Evolutionary conservation across 2,113 vertebrate genomes (phyloP), one percentile per base, ranked within the genome.

Genomic region (Triplophysa tibetana): DNA sequence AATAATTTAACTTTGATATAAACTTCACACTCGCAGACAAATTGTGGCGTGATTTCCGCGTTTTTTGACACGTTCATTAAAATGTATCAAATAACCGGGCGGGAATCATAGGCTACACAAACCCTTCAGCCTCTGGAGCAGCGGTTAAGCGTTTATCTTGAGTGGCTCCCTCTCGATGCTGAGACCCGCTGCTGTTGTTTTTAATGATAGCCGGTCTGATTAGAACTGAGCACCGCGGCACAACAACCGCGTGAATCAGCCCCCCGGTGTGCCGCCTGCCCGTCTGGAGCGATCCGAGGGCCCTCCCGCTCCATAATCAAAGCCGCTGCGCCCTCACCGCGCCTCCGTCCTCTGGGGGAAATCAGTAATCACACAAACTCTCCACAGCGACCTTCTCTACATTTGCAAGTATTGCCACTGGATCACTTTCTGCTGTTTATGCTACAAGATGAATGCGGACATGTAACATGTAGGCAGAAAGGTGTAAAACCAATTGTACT

Each of bases 191-290:
- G 21, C 41, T 70, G 75, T 64, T 78, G 24, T 70, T 70, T 78
- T 78, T 83, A 82, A 82, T 81, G 84, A 86, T 83, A 81, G 82
- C 77, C 69, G 75, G 56, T 85, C 81, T 91, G 89, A 91, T 92
- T 91, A 86, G 85, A 83, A 85, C 19, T 58, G 80, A 75, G 74
- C 65, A 68, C 63, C 75, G 80, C 6, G 78, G 68, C 85, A 87
- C 82, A 83, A 83, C 89, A 88, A 82, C 83, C 81, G 82, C 83
- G 56, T 86, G 87, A 92, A 93, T 93, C 91, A 93, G 88, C 91
- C 90, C 88, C 91, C 90, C 79, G 87, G 83, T 70, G 90, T 81
- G 89, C 81, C 11, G 72, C 21, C 77, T 70, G 81, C 63, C 77
- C 54, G 38, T 83, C 81, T 81, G 75, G 69, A 85, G 61, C 52